Conservation (phyloP, 2,113 vertebrate species). For the Leptobrachium leishanense region DNA sequence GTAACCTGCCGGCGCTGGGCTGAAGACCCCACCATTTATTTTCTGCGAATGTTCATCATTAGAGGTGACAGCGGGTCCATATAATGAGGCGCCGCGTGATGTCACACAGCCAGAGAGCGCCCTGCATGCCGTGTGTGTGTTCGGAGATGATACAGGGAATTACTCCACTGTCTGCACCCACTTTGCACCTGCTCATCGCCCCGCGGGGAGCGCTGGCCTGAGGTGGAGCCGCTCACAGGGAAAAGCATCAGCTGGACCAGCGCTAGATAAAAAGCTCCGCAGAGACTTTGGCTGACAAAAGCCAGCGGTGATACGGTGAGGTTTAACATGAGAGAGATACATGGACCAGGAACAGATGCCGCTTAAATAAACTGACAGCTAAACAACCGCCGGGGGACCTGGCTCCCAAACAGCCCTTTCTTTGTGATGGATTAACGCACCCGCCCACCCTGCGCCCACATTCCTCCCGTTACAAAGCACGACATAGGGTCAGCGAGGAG, state of each 20-base stretch:
- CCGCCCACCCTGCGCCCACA: neutral
- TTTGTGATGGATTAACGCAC: slow-evolving; percentile 29
- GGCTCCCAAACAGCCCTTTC: slow-evolving; percentile 18
- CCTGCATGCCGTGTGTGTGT: slow-evolving; percentile 69
- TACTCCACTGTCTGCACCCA: slow-evolving; percentile 70
- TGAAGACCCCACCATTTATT: slow-evolving; percentile 46
- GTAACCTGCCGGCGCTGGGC: neutral
- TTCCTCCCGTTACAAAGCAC: neutral
- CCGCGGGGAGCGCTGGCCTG: slow-evolving; percentile 65
- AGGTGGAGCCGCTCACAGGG: slow-evolving; percentile 66
- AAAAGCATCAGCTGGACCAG: slow-evolving; percentile 81
- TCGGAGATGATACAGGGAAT: slow-evolving; percentile 70
- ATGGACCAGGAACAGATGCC: slow-evolving; percentile 68
- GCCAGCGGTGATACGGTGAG: slow-evolving; percentile 44
- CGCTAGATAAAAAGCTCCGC: slow-evolving; percentile 66
- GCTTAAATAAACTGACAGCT: slow-evolving; percentile 43
- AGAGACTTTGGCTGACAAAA: slow-evolving; percentile 55
- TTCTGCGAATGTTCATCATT: slow-evolving; percentile 66
- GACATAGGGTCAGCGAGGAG: too few species aligned
- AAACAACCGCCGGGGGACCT: slow-evolving; percentile 27
- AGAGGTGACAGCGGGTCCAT: slow-evolving; percentile 60
- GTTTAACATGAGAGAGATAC: slow-evolving; percentile 50
- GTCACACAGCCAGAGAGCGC: slow-evolving; percentile 59
- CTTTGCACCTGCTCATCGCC: slow-evolving; percentile 82
- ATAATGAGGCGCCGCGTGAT: slow-evolving; percentile 83